Base-by-base conservation (phyloP, 2,888 invertebrate species). In the Nezara viridula region DNA sequence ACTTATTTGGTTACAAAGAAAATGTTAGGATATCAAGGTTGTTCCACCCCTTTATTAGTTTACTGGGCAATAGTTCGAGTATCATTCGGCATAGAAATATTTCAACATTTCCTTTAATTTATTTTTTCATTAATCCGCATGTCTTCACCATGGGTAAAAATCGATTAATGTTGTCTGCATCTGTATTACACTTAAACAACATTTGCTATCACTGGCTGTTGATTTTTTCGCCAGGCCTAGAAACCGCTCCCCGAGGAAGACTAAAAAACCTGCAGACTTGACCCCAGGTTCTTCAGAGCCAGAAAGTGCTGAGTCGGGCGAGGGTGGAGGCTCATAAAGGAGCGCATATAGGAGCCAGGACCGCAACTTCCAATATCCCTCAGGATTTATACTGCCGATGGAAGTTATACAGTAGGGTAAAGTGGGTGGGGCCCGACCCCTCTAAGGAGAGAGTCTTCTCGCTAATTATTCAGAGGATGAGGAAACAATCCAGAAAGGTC, bases 361-460 rank as follows among this genome's bases (percentile, higher is more conserved):
- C 81, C 44, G 81, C 81, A 44, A n/a, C 44, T 81, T 44, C n/a
- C 81, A 81, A 81, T 81, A 81, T 81, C 81, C 81, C n/a, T 14
- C 44, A 81, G 44, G 81, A 47, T 40, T 81, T 81, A 40, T 81
- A 44, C 44, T 14, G 81, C 24, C 81, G 44, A 47, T 44, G 44
- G 81, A 81, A 81, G 40, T 81, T 81, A 44, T 81, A 40, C 77
- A 77, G 77, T 40, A 5, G 40, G 77, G 40, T 40, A 77, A 77
- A 24, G 40, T 24, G 77, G 81, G 21, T n/a, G 12, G n/a, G 9
- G 32, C 16, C 37, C 19, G 3, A 1, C 21, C 44, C 44, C 0
- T 44, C 44, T 47, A 44, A 47, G 24, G n/a, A 16, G 44, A 0
- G 3, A 44, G 24, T 47, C 81, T 44, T 44, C 10, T 24, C 81